Percentiles rank a stretch among this genome's conserved stretches.
Evolutionary conservation across 2,113 vertebrate genomes (phyloP).

Genomic region (Heterotilapia buettikoferi): DNA sequence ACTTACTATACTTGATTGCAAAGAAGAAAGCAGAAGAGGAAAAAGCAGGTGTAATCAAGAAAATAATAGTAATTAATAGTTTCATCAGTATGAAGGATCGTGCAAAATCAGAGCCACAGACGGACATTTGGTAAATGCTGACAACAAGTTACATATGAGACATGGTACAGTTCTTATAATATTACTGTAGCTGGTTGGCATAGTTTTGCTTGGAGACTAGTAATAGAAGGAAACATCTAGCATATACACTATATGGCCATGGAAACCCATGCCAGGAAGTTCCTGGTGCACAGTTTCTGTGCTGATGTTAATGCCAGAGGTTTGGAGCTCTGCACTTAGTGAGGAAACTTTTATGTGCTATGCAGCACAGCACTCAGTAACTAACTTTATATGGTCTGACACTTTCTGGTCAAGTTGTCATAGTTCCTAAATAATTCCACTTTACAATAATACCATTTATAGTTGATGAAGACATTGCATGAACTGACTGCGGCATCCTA

Average conservation of each 20-base stretch:
- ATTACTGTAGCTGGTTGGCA: not conserved
- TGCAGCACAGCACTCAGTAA: not conserved
- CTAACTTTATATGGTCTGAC: not conserved
- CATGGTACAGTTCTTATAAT: not conserved
- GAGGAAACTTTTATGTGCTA: not conserved
- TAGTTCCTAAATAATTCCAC: not conserved
- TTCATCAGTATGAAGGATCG: not conserved
- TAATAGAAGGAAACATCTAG: not conserved
- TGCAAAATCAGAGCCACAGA: not conserved
- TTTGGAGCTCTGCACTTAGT: not conserved
- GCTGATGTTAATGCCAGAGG: not conserved
- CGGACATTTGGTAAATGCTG: not conserved
- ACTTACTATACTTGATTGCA: not conserved
- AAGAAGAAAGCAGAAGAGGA: not conserved
- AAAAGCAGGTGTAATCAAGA: not conserved
- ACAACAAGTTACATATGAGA: not conserved
- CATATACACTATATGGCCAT: not conserved
- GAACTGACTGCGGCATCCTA: not conserved
- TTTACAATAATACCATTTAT: not conserved
- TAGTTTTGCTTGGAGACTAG: not conserved
- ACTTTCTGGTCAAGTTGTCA: not conserved
- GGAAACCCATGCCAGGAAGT: not conserved
- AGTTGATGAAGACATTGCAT: not conserved
- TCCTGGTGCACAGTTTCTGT: not conserved
- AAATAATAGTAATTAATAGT: not conserved